These are phyloP conservation scores for Bactericera cockerelli DNA, from an alignment of 1,140 invertebrate species.

Conservation along the genomic window DNA sequence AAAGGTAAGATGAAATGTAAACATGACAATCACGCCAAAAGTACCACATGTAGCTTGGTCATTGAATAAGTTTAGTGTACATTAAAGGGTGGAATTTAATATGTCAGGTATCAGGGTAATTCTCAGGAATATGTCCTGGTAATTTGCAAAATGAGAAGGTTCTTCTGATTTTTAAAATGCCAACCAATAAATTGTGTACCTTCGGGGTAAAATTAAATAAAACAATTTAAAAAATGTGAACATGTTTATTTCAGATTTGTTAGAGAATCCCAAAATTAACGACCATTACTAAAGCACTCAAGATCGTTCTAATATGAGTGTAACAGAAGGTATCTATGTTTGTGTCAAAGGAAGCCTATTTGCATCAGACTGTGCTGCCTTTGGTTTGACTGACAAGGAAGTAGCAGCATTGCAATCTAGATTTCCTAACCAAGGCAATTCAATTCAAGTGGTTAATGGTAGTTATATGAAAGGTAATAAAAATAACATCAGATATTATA, in stretches of 20 bases:
- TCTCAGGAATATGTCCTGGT: no score
- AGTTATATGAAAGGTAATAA: conserved; percentile 2
- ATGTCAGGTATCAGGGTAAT: no score
- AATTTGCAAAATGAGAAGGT: no score
- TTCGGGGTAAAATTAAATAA: no score
- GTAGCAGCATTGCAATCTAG: not conserved
- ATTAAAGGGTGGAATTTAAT: no score
- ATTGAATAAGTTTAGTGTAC: no score
- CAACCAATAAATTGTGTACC: no score
- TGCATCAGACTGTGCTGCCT: not conserved
- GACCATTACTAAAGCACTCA: not conserved
- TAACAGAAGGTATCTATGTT: not conserved
- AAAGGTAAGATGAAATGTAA: no score
- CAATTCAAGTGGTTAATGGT: not conserved
- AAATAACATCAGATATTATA: not conserved
- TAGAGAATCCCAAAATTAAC: not conserved
- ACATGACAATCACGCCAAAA: no score
- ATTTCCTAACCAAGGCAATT: not conserved
- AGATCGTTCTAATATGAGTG: not conserved
- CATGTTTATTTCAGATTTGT: not conserved
- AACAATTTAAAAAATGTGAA: no score
- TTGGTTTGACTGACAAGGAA: conserved; percentile 1
- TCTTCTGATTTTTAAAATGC: no score
- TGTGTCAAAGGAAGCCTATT: not conserved
- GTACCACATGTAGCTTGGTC: no score